Conservation (phyloP, 2,113 vertebrate species). For the Alexandromys fortis region DNA sequence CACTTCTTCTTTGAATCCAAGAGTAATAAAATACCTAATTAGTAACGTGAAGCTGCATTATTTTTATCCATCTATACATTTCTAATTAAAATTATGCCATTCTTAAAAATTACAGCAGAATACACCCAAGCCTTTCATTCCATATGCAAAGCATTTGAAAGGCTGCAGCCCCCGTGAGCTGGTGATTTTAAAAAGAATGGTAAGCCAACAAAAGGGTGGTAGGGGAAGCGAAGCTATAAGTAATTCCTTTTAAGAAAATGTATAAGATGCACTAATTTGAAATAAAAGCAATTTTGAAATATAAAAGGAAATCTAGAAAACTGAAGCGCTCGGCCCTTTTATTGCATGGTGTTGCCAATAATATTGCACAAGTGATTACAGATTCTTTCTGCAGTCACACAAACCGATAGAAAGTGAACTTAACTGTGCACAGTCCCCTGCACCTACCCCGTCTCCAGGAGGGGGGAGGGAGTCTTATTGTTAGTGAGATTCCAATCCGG, state of each 20-base stretch:
- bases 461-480: neutral
- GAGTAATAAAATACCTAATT: conserved; percentile 75
- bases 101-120: conserved; percentile 49
- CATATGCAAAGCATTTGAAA: conserved; percentile 61
- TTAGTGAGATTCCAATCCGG: conserved; percentile 37
- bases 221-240: neutral
- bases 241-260: conserved; percentile 64
- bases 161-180: neutral
- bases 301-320: conserved; percentile 65
- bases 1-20: conserved; percentile 69
- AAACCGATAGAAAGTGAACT: conserved; percentile 76
- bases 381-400: conserved; percentile 31
- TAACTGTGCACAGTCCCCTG: conserved; percentile 31
- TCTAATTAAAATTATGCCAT: conserved; percentile 73
- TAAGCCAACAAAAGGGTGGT: conserved; percentile 1
- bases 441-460: neutral
- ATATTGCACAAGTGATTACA: conserved; percentile 70
- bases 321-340: conserved; percentile 43
- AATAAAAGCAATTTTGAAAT: conserved; percentile 72
- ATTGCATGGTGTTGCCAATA: conserved; percentile 46
- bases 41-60: conserved; percentile 46
- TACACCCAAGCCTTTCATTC: conserved; percentile 37
- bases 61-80: conserved; percentile 75
- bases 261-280: conserved; percentile 43
- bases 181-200: conserved; percentile 48